These are phyloP conservation scores for Triplophysa tibetana DNA, from an alignment of 2,113 vertebrate species.

Conservation along the genomic window DNA sequence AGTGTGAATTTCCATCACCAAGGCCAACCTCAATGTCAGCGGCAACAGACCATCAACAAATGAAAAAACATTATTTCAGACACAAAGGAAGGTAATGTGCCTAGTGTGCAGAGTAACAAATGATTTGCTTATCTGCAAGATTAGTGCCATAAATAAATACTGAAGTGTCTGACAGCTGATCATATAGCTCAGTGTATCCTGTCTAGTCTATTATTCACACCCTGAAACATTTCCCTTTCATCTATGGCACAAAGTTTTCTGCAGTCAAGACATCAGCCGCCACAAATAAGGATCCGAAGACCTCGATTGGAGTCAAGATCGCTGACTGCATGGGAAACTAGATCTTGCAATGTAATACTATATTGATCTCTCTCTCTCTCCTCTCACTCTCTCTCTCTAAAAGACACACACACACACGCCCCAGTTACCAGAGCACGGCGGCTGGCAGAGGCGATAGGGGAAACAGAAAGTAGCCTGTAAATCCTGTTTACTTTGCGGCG, in stretches of 20 bases:
- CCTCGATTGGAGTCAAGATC: slow-evolving; percentile 35
- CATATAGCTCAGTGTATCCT: slow-evolving; percentile 25
- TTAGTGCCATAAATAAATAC: slow-evolving; percentile 42
- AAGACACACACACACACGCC: slow-evolving; percentile 20
- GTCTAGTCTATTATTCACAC: slow-evolving; percentile 10
- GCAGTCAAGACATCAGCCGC: slow-evolving; percentile 26
- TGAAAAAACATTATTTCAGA: not conserved
- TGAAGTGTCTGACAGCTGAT: slow-evolving; percentile 36
- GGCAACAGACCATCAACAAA: no score
- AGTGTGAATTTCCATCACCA: slow-evolving; percentile 36
- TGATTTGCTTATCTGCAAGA: slow-evolving; percentile 33
- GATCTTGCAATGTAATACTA: slow-evolving; percentile 41
- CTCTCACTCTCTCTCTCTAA: slow-evolving; percentile 11
- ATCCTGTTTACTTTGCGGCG: slow-evolving; percentile 44
- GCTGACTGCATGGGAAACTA: slow-evolving; percentile 36
- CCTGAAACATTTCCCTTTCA: not conserved
- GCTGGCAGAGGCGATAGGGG: slow-evolving; percentile 2
- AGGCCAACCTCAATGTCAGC: not conserved
- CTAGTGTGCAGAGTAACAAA: slow-evolving; percentile 13
- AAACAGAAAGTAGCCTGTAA: slow-evolving; percentile 32
- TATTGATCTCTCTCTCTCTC: slow-evolving; percentile 33
- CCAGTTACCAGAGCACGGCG: slow-evolving; percentile 10
- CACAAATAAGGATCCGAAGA: slow-evolving; percentile 8
- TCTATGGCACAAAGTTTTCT: not conserved
- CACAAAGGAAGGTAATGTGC: not conserved